Base-by-base conservation (phyloP, 1,140 invertebrate genomes). In the Lepidurus couesii region DNA sequence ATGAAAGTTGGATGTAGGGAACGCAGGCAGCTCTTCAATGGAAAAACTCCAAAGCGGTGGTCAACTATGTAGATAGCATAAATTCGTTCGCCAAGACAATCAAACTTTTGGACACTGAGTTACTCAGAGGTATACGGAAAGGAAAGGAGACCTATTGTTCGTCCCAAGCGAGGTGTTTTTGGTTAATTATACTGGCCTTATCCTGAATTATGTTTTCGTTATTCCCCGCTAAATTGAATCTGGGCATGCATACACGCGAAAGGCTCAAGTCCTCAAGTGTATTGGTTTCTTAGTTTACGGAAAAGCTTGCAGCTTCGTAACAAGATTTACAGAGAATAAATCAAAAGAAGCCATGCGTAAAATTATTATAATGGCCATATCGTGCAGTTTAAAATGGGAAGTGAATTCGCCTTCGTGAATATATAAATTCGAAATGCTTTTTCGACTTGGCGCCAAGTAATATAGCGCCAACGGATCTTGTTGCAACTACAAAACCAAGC, bases 31-130 rank as follows among this genome's bases (percentile, higher is more conserved):
- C 21, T 65, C 53, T 65, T 65, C 7, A 65, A 65, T 21, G n/a
- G n/a, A 65, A 65, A 65, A 65, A 65, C 53, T 65, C n/a, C n/a
- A 65, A 65, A 65, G 53, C 16, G 53, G 53, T 65, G 13, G n/a
- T 65, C 47, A 65, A 1, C 47, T 65, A 21, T 65, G 47, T 65
- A 65, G 53, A 65, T 65, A 65, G 21, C 53, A 65, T 65, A 65
- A 65, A 65, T 65, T 13, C 21, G 3, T 21, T 16, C 53, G 53
- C 16, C 9, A 65, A 65, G 53, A 65, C 53, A 65, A 65, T 21
- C 8, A 1, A 65, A 21, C 53, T 9, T 21, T 16, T 65, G 4
- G 16, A 65, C 47, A 13, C 6, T 16, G 8, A n/a, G 16, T 65
- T n/a, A 65, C 9, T 65, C 13, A 21, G 13, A 10, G n/a, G 1